phyloP scores from a whole-genome alignment of 2,888 invertebrate genomes.

The Cosmorhoe ocellata region DNA sequence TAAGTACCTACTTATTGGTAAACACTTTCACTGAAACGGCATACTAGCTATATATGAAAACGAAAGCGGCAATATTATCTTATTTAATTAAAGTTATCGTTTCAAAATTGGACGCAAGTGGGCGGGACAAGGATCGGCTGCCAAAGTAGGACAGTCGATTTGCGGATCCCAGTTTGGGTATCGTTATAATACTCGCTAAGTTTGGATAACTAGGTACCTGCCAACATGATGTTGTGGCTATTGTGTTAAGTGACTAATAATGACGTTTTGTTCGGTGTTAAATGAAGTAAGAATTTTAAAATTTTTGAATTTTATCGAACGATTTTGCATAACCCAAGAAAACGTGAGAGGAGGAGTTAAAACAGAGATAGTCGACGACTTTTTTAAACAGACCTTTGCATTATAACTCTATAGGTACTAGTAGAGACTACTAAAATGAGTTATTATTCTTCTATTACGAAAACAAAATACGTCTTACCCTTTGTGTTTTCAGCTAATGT shows the following conservation, averaged over 20 bases:
- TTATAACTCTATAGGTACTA: too few relatives aligned
- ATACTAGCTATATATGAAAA: neutral
- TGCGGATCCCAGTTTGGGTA: conserved; percentile 26
- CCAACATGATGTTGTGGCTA: conserved; percentile 22
- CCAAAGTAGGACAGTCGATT: conserved; percentile 34
- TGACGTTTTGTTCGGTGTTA: conserved; percentile 17
- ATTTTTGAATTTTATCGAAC: too few relatives aligned
- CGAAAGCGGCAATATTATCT: conserved; percentile 2
- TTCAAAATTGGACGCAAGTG: conserved; percentile 28
- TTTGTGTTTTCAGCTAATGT: neutral
- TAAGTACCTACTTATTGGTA: too few relatives aligned
- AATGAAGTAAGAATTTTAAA: conserved; percentile 5
- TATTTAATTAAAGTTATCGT: conserved; percentile 16
- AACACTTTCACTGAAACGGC: too few relatives aligned
- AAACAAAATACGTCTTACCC: too few relatives aligned
- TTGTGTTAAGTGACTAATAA: conserved; percentile 31
- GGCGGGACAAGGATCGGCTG: conserved; percentile 28
- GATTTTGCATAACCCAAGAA: too few relatives aligned
- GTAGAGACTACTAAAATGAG: too few relatives aligned
- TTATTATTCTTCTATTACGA: too few relatives aligned
- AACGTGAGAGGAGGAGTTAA: too few relatives aligned
- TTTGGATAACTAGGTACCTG: conserved; percentile 19
- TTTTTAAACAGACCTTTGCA: too few relatives aligned
- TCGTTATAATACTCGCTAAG: conserved; percentile 15
- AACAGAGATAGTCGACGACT: too few relatives aligned